These are phyloP conservation scores for Cherax quadricarinatus DNA, from an alignment of 1,140 invertebrate genomes.

Conservation along the genomic window DNA sequence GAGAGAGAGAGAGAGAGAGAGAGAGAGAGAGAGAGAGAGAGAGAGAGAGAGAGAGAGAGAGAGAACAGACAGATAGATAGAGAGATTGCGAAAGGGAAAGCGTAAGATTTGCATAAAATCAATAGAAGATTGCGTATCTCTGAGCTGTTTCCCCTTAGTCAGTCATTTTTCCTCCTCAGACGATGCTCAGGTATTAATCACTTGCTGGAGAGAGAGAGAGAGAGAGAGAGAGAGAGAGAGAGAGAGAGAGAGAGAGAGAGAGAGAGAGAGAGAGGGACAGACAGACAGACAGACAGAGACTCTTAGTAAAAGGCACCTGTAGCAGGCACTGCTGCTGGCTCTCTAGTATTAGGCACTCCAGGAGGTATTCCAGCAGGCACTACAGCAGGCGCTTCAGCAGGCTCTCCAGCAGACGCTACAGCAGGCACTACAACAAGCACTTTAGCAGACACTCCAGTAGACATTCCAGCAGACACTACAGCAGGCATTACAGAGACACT, in stretches of 20 bases:
- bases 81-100: constrained; percentile 31
- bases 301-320: too few relatives aligned
- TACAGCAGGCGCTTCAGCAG: too few relatives aligned
- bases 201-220: neutral
- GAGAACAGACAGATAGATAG: neutral
- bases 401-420: too few relatives aligned
- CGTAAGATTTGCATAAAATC: constrained; percentile 56
- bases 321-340: too few relatives aligned
- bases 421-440: too few relatives aligned
- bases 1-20: neutral
- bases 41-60: neutral
- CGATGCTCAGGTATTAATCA: constrained; percentile 31
- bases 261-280: neutral
- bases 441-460: too few relatives aligned
- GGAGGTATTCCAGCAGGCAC: too few relatives aligned
- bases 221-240: neutral
- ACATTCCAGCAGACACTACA: too few relatives aligned
- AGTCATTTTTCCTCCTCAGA: constrained; percentile 17
- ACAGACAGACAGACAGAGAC: neutral
- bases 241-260: neutral
- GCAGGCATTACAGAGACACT: too few relatives aligned
- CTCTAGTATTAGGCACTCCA: too few relatives aligned
- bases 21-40: neutral
- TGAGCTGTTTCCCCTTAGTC: constrained; percentile 9
- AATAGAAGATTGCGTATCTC: constrained; percentile 54